These are phyloP conservation scores for Cosmorhoe ocellata DNA, from an alignment of 2,888 invertebrate genomes.

Conservation along the genomic window DNA sequence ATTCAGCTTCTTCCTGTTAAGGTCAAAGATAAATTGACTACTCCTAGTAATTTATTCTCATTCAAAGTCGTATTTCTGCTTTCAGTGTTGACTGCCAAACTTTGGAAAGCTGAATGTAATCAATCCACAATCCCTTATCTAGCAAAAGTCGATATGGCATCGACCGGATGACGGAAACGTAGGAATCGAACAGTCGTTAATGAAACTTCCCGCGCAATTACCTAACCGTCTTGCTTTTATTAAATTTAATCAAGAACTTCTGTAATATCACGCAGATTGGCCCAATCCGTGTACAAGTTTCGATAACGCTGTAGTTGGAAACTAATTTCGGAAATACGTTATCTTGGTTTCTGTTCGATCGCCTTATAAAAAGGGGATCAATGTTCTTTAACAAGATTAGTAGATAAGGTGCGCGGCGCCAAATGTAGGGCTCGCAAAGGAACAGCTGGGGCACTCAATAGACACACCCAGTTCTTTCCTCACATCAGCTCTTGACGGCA, in stretches of 20 bases:
- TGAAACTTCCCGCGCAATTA: slow-evolving; percentile 79
- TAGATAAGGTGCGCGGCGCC: slow-evolving; percentile 45
- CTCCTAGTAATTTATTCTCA: too few relatives aligned
- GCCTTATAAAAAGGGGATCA: slow-evolving; percentile 74
- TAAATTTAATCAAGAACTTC: slow-evolving; percentile 83
- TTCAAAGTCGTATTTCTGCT: background rate
- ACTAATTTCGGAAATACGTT: slow-evolving; percentile 79
- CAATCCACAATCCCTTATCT: slow-evolving; percentile 21
- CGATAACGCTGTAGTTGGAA: slow-evolving; percentile 78
- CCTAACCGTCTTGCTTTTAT: slow-evolving; percentile 80
- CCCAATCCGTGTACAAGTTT: slow-evolving; percentile 79
- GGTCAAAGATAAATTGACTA: too few relatives aligned
- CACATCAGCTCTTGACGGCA: too few relatives aligned
- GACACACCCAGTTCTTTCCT: background rate
- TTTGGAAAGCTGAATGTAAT: slow-evolving; percentile 23
- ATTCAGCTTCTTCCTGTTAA: too few relatives aligned
- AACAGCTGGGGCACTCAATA: slow-evolving; percentile 23
- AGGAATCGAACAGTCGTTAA: slow-evolving; percentile 79
- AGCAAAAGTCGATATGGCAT: slow-evolving; percentile 24
- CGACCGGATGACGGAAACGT: slow-evolving; percentile 49
- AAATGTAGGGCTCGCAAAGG: slow-evolving; percentile 15
- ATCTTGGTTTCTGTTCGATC: slow-evolving; percentile 68
- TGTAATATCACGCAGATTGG: slow-evolving; percentile 82
- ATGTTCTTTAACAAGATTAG: slow-evolving; percentile 61
- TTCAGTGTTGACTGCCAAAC: slow-evolving; percentile 11